Percentiles rank a stretch among this genome's conserved stretches.
Conservation (phyloP, 2,797 vertebrate species). For the Syndactyla subalaris region DNA sequence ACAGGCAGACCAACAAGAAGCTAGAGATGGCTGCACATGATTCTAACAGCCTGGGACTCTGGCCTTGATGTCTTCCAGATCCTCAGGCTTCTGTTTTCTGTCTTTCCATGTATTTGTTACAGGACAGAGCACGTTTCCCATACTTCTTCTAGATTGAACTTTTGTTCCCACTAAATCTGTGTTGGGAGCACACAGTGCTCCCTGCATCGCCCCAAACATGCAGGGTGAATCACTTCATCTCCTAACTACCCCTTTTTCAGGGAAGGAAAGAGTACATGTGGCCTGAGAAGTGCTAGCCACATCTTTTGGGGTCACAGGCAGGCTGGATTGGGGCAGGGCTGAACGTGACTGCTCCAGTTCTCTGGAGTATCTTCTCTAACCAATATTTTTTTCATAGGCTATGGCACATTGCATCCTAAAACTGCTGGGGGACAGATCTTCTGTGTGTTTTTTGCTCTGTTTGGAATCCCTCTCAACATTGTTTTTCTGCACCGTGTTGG, state of each 20-base stretch:
- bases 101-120: neutral
- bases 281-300: neutral
- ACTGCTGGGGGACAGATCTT: conserved; percentile 75
- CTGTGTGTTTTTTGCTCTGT: conserved; percentile 71
- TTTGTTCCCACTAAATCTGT: neutral
- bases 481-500: conserved; percentile 68
- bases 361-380: neutral
- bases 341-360: neutral
- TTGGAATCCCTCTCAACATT: conserved; percentile 75
- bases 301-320: neutral
- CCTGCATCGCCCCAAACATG: neutral
- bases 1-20: neutral
- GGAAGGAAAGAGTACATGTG: neutral
- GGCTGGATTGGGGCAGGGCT: neutral
- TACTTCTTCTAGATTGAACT: neutral
- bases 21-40: neutral
- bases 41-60: neutral
- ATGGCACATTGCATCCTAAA: conserved; percentile 66
- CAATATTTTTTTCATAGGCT: conserved; percentile 46
- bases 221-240: neutral
- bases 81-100: conserved; percentile 3
- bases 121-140: neutral
- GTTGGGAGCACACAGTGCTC: neutral
- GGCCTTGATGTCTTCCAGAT: conserved; percentile 23
- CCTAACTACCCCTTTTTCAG: neutral